Percentiles rank a stretch among this genome's conserved stretches.
Conservation (phyloP, 2,113 vertebrate species). For the Sula dactylatra region DNA sequence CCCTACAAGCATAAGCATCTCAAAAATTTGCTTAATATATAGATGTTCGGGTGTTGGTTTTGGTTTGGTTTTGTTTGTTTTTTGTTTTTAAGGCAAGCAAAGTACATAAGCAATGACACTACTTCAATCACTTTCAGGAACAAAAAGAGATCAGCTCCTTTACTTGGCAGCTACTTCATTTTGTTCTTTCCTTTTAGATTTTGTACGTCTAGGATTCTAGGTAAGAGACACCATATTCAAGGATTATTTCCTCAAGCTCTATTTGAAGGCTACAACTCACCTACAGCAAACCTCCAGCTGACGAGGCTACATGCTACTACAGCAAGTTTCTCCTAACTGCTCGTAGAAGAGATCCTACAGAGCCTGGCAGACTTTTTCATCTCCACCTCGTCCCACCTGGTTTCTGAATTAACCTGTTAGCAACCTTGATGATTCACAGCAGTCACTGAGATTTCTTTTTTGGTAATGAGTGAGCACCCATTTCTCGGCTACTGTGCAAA, state of each 20-base stretch:
- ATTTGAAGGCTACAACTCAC: background rate
- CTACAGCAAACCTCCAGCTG: background rate
- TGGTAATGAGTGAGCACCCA: background rate
- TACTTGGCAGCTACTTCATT: background rate
- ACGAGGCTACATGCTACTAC: fast-evolving
- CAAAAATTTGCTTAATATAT: background rate
- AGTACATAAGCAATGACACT: background rate
- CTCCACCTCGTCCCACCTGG: background rate
- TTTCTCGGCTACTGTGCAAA: background rate
- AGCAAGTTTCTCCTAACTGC: background rate
- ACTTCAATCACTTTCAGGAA: background rate
- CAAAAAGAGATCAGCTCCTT: background rate
- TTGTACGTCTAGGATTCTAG: background rate
- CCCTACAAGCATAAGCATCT: background rate
- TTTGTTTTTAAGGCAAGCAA: background rate
- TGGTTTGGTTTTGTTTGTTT: background rate
- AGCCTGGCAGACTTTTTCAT: background rate
- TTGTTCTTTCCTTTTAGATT: background rate
- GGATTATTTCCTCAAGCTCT: background rate
- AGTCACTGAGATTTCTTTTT: background rate
- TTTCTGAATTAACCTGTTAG: background rate
- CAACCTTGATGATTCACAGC: background rate
- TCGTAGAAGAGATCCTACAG: background rate
- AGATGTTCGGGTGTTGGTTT: no score
- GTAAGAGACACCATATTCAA: background rate